Evolutionary conservation across 2,888 invertebrate species (phyloP).

Genomic region (Rhingia campestris): DNA sequence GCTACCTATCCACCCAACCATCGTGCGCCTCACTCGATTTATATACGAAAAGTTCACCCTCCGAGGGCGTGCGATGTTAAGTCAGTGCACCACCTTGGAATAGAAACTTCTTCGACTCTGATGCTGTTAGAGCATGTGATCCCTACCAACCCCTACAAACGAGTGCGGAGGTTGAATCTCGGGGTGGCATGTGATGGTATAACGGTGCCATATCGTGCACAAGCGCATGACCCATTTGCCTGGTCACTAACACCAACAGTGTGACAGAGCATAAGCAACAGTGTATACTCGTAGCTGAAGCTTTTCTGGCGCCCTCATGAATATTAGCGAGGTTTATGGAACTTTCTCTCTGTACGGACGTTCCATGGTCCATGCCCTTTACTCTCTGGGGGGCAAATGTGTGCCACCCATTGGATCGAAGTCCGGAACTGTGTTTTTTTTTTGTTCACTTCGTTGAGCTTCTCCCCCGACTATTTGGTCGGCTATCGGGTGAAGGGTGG

Average conservation of each 20-base stretch:
- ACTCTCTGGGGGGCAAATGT: slow-evolving; percentile 74
- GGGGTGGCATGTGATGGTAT: slow-evolving; percentile 66
- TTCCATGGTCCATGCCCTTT: slow-evolving; percentile 74
- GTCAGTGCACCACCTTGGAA: slow-evolving; percentile 74
- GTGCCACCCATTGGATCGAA: slow-evolving; percentile 71
- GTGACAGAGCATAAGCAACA: slow-evolving; percentile 41
- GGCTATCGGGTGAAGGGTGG: slow-evolving; percentile 46
- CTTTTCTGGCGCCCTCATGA: slow-evolving; percentile 53
- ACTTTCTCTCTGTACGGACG: slow-evolving; percentile 70
- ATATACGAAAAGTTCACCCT: slow-evolving; percentile 69
- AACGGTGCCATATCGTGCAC: slow-evolving; percentile 63
- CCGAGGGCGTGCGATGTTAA: slow-evolving; percentile 73
- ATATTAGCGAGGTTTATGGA: slow-evolving; percentile 74
- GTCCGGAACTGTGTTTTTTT: slow-evolving; percentile 43
- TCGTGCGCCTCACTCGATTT: slow-evolving; percentile 21
- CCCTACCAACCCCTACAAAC: slow-evolving; percentile 71
- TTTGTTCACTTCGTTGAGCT: slow-evolving; percentile 5
- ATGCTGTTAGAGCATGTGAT: slow-evolving; percentile 70
- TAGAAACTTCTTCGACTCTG: slow-evolving; percentile 70
- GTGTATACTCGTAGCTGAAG: slow-evolving; percentile 31
- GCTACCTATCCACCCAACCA: slow-evolving; percentile 35
- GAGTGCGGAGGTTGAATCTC: slow-evolving; percentile 69
- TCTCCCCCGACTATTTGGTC: slow-evolving; percentile 6
- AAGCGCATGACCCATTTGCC: slow-evolving; percentile 72
- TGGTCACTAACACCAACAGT: slow-evolving; percentile 66